Evolutionary conservation across 2,888 invertebrate genomes (phyloP).

Genomic region (Caenorhabditis virilis): DNA sequence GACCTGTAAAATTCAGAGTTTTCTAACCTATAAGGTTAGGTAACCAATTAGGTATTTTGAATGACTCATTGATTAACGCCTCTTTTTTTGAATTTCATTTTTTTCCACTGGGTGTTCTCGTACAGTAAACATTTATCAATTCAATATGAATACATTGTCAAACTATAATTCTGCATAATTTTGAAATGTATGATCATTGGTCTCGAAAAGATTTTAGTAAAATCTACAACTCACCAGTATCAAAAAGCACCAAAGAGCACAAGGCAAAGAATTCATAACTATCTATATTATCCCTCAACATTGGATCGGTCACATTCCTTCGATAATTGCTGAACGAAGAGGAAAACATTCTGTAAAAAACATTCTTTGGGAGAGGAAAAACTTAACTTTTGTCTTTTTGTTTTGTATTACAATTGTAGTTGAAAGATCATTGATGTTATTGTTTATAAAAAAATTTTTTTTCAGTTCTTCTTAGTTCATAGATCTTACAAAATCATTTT

Average conservation of each 20-base stretch:
- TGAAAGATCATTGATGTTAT: neutral
- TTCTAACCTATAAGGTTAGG: too few species aligned
- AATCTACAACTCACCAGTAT: constrained; percentile 24
- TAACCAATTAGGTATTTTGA: too few species aligned
- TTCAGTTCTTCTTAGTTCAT: neutral
- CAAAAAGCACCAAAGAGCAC: constrained; percentile 41
- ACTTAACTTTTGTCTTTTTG: neutral
- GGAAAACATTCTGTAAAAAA: constrained; percentile 35
- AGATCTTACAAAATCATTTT: neutral
- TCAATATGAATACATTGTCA: too few species aligned
- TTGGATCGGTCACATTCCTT: constrained; percentile 44
- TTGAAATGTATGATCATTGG: too few species aligned
- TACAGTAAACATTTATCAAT: too few species aligned
- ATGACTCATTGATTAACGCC: too few species aligned
- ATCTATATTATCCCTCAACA: constrained; percentile 33
- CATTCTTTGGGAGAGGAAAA: neutral
- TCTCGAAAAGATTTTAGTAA: too few species aligned
- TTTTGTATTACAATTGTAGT: neutral
- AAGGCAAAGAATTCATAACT: constrained; percentile 42
- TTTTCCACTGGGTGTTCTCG: too few species aligned
- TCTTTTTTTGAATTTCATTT: too few species aligned
- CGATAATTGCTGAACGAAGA: constrained; percentile 43
- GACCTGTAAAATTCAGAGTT: constrained; percentile 14
- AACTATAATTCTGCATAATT: too few species aligned
- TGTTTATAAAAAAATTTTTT: neutral